These are phyloP conservation scores for Drosophila triauraria DNA, from an alignment of 1,140 invertebrate species.

Conservation along the genomic window DNA sequence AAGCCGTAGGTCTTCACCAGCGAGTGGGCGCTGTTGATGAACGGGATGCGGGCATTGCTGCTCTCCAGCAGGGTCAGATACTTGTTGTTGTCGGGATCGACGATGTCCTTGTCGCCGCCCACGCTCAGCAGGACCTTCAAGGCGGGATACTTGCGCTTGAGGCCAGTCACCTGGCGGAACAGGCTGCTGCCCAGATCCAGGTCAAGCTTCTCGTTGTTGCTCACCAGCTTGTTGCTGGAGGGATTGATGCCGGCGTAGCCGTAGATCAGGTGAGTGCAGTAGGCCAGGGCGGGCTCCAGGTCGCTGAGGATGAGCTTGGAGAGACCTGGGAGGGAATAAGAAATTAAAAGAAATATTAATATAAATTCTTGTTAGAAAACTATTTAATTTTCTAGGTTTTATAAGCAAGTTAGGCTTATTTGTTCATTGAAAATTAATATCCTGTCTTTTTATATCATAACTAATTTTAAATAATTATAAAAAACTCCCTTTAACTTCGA, in stretches of 20 bases:
- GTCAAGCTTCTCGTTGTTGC: slow-evolving; percentile 90
- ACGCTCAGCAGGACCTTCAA: slow-evolving; percentile 92
- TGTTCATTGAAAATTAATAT: too few species aligned
- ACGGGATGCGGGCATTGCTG: slow-evolving; percentile 89
- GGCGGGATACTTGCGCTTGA: slow-evolving; percentile 90
- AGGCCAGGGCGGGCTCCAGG: slow-evolving; percentile 89
- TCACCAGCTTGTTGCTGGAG: slow-evolving; percentile 89
- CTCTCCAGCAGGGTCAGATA: slow-evolving; percentile 88
- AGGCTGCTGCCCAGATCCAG: slow-evolving; percentile 89
- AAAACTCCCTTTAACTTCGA: too few species aligned
- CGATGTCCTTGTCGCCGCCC: slow-evolving; percentile 89
- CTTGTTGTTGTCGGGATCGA: slow-evolving; percentile 85
- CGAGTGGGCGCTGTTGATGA: slow-evolving; percentile 90
- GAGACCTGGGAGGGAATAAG: slow-evolving; percentile 86
- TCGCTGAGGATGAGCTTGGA: slow-evolving; percentile 91
- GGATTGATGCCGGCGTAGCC: slow-evolving; percentile 93
- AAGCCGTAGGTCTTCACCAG: slow-evolving; percentile 92
- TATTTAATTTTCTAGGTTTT: not conserved
- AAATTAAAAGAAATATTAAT: too few species aligned
- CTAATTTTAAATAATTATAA: too few species aligned
- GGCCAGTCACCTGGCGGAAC: slow-evolving; percentile 89
- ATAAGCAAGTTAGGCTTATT: not conserved
- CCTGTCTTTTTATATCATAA: too few species aligned
- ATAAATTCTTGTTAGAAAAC: fast-evolving
- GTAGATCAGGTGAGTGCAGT: slow-evolving; percentile 95